Percentiles rank a stretch among this genome's conserved stretches.
Conservation (phyloP, 2,888 invertebrate genomes). For the Cheilosia impressa region DNA sequence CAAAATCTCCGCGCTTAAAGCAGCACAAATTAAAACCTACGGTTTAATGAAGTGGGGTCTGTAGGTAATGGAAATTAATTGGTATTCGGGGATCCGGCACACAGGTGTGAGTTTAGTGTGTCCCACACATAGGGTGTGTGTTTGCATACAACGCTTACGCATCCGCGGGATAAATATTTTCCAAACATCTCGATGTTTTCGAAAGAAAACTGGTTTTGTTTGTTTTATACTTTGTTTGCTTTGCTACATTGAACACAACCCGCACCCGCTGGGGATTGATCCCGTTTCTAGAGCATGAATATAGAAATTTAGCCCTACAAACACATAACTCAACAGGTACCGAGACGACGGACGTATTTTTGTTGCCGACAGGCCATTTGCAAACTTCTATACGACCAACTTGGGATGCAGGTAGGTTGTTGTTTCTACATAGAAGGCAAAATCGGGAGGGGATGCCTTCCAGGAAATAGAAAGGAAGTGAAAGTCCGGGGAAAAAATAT, state of each 20-base stretch:
- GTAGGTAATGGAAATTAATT: constrained; percentile 69
- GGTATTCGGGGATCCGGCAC: constrained; percentile 29
- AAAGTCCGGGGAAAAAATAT: constrained; percentile 64
- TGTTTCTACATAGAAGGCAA: constrained; percentile 34
- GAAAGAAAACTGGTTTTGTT: constrained; percentile 31
- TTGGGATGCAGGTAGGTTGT: constrained; percentile 48
- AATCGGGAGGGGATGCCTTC: constrained; percentile 27
- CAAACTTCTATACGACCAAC: constrained; percentile 53
- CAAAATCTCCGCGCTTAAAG: constrained; percentile 44
- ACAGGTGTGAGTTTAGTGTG: constrained; percentile 35
- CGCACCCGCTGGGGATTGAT: constrained; percentile 17
- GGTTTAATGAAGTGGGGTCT: constrained; percentile 71
- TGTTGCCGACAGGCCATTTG: constrained; percentile 57
- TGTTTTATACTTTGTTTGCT: constrained; percentile 42
- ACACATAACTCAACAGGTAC: constrained; percentile 72
- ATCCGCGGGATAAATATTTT: neutral
- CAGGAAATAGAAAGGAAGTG: constrained; percentile 65
- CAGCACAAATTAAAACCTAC: constrained; percentile 62
- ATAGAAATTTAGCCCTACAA: constrained; percentile 58
- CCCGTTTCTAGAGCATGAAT: constrained; percentile 2
- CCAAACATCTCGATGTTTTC: constrained; percentile 26
- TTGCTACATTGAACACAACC: constrained; percentile 15
- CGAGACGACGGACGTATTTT: constrained; percentile 20
- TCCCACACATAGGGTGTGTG: neutral
- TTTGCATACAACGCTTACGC: constrained; percentile 20